Conservation (phyloP, 2,797 vertebrate species). For the Scyliorhinus canicula region DNA sequence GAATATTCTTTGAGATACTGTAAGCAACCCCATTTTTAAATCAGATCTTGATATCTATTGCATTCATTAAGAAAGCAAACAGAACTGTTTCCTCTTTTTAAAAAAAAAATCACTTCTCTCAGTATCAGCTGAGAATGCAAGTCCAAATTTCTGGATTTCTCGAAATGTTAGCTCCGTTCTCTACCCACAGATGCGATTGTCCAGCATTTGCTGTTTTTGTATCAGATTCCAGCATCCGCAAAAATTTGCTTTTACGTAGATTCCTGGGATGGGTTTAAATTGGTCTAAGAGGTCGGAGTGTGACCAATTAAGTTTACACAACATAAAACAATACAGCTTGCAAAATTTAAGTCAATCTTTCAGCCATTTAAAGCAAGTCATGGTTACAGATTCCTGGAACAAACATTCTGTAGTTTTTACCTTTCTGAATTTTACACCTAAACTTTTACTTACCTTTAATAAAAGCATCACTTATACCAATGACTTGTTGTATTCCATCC, state of each 20-base stretch:
- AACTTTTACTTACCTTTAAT: slow-evolving; percentile 78
- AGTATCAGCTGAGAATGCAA: too few species aligned
- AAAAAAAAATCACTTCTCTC: neutral
- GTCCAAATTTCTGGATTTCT: too few species aligned
- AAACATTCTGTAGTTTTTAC: neutral
- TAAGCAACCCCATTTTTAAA: neutral
- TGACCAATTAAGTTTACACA: neutral
- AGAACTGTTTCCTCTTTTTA: too few species aligned
- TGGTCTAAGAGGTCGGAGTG: neutral
- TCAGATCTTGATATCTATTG: neutral
- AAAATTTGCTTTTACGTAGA: too few species aligned
- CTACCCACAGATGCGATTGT: too few species aligned
- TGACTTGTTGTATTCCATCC: slow-evolving; percentile 83
- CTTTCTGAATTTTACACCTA: neutral
- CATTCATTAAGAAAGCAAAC: neutral
- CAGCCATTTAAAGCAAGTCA: neutral
- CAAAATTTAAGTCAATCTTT: neutral
- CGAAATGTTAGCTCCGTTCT: too few species aligned
- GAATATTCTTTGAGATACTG: neutral
- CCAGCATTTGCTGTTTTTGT: too few species aligned
- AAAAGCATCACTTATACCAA: slow-evolving; percentile 94
- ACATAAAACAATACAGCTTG: neutral
- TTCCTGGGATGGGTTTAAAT: neutral
- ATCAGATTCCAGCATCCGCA: too few species aligned
- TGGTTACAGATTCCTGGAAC: neutral